Percentiles rank a stretch among this genome's conserved stretches.
Conservation (phyloP, 2,888 invertebrate genomes). For the Lobophora halterata region DNA sequence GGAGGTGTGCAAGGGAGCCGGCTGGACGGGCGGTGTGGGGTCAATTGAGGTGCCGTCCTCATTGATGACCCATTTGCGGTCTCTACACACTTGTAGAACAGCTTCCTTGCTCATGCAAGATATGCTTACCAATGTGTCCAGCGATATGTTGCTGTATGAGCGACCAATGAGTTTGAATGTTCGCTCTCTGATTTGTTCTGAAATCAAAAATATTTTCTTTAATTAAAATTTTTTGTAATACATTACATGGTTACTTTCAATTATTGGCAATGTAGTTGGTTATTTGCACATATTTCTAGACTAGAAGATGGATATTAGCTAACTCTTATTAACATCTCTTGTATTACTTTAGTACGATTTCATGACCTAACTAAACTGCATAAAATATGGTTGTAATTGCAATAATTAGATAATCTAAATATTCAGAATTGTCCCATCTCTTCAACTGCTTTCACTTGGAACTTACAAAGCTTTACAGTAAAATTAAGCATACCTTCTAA, state of each 20-base stretch:
- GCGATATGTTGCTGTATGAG: constrained; percentile 92
- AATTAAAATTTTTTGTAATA: neutral
- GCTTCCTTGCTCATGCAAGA: constrained; percentile 88
- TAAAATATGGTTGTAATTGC: too few species aligned
- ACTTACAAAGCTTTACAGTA: too few species aligned
- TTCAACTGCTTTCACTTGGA: too few species aligned
- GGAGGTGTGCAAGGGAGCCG: constrained; percentile 82
- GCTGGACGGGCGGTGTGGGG: constrained; percentile 83
- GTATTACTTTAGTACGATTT: too few species aligned
- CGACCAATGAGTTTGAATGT: constrained; percentile 89
- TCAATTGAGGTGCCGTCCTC: constrained; percentile 85
- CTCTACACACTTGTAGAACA: constrained; percentile 83
- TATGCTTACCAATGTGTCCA: constrained; percentile 88
- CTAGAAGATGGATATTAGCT: too few species aligned
- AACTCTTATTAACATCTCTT: too few species aligned
- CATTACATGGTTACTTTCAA: too few species aligned
- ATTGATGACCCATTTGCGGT: constrained; percentile 88
- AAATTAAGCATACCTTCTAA: constrained; percentile 85
- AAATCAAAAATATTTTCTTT: constrained; percentile 35
- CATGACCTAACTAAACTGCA: too few species aligned
- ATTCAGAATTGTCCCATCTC: too few species aligned
- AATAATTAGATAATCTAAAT: too few species aligned
- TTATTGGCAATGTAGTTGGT: too few species aligned
- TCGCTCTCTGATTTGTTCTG: constrained; percentile 88
- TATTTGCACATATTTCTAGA: neutral